Conservation (phyloP, 2,888 invertebrate genomes). For the Mimumesa dahlbomi region DNA sequence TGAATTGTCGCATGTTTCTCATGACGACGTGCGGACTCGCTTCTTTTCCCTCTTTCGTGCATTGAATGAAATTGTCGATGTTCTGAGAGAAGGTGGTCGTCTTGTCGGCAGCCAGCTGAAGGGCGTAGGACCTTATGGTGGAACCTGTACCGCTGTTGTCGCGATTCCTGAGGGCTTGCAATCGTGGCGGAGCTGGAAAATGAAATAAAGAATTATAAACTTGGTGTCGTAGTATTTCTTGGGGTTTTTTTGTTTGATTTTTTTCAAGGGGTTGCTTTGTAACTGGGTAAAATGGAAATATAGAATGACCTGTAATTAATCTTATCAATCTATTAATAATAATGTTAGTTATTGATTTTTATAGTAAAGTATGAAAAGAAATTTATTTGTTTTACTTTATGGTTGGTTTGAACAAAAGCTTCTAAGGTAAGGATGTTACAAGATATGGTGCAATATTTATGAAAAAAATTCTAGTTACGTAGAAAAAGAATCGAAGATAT, state of each 20-base stretch:
- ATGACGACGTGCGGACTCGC: constrained; percentile 93
- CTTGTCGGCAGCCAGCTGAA: constrained; percentile 90
- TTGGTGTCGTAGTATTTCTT: not conserved
- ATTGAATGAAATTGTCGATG: constrained; percentile 95
- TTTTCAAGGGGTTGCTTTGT: not conserved
- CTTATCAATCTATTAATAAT: too few species aligned
- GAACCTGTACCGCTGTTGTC: constrained; percentile 84
- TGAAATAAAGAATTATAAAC: not conserved
- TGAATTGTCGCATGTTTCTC: constrained; percentile 96
- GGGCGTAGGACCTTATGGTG: constrained; percentile 88
- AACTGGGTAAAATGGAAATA: too few species aligned
- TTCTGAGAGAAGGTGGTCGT: constrained; percentile 95
- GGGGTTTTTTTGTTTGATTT: too few species aligned
- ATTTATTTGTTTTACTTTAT: too few species aligned
- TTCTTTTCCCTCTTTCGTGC: constrained; percentile 94
- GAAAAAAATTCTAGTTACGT: too few species aligned
- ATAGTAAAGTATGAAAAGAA: too few species aligned
- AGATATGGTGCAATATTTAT: too few species aligned
- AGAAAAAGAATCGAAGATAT: too few species aligned
- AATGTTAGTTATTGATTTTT: too few species aligned
- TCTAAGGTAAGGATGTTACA: too few species aligned
- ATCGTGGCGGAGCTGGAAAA: constrained; percentile 88
- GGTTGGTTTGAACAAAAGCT: too few species aligned
- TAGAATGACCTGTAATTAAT: too few species aligned
- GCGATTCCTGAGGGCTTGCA: constrained; percentile 85